A percentile compares a stretch with the other conserved stretches of the same genome.
These are phyloP conservation scores for Subanguina moxae DNA, from an alignment of 1,140 invertebrate species.

Conservation along the genomic window DNA sequence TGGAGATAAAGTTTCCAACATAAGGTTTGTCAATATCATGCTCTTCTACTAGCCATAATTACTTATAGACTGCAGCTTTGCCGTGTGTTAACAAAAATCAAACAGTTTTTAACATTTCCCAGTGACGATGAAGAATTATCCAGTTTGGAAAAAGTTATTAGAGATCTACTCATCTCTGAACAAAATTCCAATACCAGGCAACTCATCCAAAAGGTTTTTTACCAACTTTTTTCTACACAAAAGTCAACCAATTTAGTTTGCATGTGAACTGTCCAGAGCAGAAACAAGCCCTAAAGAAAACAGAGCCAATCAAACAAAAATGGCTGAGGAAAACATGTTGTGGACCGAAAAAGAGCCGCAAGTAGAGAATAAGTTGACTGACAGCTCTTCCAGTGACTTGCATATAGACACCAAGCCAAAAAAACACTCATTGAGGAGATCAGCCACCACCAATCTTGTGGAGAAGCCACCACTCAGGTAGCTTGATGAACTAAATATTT, in stretches of 20 bases:
- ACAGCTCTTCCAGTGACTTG: not conserved
- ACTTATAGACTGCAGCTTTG: slow-evolving; percentile 60
- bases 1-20: slow-evolving; percentile 61
- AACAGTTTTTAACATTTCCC: slow-evolving; percentile 60
- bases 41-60: too few species aligned
- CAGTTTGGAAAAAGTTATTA: slow-evolving; percentile 41
- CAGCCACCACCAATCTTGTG: not conserved
- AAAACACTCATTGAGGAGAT: not conserved
- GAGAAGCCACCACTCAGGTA: slow-evolving; percentile 15
- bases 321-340: slow-evolving; percentile 47
- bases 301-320: slow-evolving; percentile 30
- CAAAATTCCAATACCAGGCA: slow-evolving; percentile 37
- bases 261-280: slow-evolving; percentile 48
- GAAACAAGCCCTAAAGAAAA: slow-evolving; percentile 29
- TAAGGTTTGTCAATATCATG: slow-evolving; percentile 46
- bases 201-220: slow-evolving; percentile 46
- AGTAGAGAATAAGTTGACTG: slow-evolving; percentile 8
- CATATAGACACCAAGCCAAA: not conserved
- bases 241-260: slow-evolving; percentile 33
- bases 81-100: slow-evolving; percentile 61
- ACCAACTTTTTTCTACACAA: not conserved
- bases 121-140: slow-evolving; percentile 55
- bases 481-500: not conserved
- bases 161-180: slow-evolving; percentile 44
- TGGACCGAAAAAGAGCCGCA: slow-evolving; percentile 42